A percentile compares a stretch with the other conserved stretches of the same genome.
phyloP scores from a whole-genome alignment of 2,113 vertebrate genomes.

The Numida meleagris region DNA sequence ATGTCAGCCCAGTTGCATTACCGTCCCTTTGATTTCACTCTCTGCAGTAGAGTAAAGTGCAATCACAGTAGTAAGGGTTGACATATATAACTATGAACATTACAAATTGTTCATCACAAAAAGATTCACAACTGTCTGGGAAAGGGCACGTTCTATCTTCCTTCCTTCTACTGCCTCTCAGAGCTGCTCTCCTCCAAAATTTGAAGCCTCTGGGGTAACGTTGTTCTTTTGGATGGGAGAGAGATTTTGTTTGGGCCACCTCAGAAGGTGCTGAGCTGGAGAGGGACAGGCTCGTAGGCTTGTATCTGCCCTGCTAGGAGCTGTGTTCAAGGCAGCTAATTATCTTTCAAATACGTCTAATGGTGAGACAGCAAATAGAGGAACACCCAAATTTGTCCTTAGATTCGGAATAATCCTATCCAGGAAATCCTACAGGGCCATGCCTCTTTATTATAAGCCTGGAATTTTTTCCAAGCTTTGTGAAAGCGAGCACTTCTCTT shows the following conservation, averaged over 20 bases:
- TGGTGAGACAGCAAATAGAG: background rate
- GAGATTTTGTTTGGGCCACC: background rate
- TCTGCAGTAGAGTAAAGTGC: background rate
- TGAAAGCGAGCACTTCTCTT: background rate
- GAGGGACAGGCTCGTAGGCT: background rate
- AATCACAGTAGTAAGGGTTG: background rate
- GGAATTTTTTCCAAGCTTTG: background rate
- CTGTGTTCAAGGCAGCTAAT: background rate
- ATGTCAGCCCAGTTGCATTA: background rate
- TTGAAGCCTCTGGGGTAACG: background rate
- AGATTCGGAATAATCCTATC: background rate
- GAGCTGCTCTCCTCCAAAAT: background rate
- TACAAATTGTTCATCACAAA: conserved; percentile 36
- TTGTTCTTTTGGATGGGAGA: background rate
- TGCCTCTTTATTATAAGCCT: background rate
- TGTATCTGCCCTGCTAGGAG: background rate
- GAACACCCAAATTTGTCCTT: background rate
- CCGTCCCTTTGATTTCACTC: conserved; percentile 15
- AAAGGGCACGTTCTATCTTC: background rate
- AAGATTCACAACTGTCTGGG: background rate
- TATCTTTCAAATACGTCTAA: background rate
- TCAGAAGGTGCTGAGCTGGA: background rate
- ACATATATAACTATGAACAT: conserved; percentile 21
- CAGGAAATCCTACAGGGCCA: background rate
- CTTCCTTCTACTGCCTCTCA: background rate